phyloP scores from a whole-genome alignment of 2,113 vertebrate species.

The Poecilia latipinna region DNA sequence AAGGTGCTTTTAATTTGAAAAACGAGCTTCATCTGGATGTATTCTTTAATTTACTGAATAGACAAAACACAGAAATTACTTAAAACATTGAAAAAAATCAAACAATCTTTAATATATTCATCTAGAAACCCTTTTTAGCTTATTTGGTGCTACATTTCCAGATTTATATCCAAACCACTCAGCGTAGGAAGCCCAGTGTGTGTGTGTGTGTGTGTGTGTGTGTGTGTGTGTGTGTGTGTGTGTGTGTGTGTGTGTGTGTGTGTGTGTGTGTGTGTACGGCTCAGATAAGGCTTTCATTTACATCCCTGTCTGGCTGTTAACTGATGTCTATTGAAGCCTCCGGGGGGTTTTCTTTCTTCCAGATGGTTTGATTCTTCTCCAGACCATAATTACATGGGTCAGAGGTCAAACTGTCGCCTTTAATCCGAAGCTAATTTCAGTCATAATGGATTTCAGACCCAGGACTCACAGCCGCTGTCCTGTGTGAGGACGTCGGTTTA shows the following conservation, averaged over 20 bases:
- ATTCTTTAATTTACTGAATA: too few species aligned
- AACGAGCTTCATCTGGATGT: background rate
- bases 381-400: constrained; percentile 42
- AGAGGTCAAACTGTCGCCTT: constrained; percentile 44
- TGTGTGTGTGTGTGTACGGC: constrained; percentile 9
- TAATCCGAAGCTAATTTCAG: constrained; percentile 53
- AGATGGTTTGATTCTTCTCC: constrained; percentile 46
- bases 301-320: constrained; percentile 52
- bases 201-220: background rate
- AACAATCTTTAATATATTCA: background rate
- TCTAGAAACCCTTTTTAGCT: background rate
- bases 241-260: background rate
- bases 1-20: background rate
- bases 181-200: background rate
- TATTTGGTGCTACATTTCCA: background rate
- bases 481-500: background rate
- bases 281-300: constrained; percentile 66
- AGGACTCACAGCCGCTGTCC: background rate
- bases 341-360: constrained; percentile 2
- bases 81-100: background rate
- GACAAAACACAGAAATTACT: background rate
- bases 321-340: constrained; percentile 37
- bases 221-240: background rate
- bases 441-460: background rate
- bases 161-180: background rate